Evolutionary conservation across 2,888 invertebrate genomes (phyloP), one percentile per base, ranked within the genome.

Genomic region (Eristalis pertinax): DNA sequence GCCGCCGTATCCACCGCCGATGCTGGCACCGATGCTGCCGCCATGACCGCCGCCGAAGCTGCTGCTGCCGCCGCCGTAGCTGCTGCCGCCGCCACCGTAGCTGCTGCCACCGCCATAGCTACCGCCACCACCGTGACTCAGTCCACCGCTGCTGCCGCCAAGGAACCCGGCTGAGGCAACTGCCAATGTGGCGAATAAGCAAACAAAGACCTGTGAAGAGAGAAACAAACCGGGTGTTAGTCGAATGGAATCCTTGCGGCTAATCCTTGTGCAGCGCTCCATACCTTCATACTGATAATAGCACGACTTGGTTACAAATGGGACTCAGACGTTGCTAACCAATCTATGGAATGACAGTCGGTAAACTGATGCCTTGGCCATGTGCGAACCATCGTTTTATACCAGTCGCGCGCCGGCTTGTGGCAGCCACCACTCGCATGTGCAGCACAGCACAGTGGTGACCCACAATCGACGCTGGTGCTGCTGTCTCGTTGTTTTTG

Each of bases 141-240:
- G 60, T 32, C 88, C 82, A 50, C 85, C 77, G 58, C 87, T 84
- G 64, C 88, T 73, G 32, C 88, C 87, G 29, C 89, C 41, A 0
- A 87, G 72, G 79, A 87, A 63, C 35, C 87, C 89, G 70, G 90
- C 90, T 24, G 74, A 85, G 13, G 85, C 89, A 19, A 76, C 88
- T 29, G 88, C 90, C 86, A 89, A 43, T 60, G 84, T 70, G 65
- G 90, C 89, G 75, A 90, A 84, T 70, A 90, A 68, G 82, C 89
- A 90, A 60, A 90, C 80, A 73, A 89, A 90, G 74, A 88, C 79
- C 90, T 89, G 60, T 67, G 8, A 77, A 70, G 29, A 15, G 60
- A 73, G 8, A 80, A 24, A 60, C 29, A 38, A 22, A 38, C 38
- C 73, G 15, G 8, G 32, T 32, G 32, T 85, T 70, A 83, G 62